Conservation (phyloP, 1,140 invertebrate species). For the Eciton burchellii region DNA sequence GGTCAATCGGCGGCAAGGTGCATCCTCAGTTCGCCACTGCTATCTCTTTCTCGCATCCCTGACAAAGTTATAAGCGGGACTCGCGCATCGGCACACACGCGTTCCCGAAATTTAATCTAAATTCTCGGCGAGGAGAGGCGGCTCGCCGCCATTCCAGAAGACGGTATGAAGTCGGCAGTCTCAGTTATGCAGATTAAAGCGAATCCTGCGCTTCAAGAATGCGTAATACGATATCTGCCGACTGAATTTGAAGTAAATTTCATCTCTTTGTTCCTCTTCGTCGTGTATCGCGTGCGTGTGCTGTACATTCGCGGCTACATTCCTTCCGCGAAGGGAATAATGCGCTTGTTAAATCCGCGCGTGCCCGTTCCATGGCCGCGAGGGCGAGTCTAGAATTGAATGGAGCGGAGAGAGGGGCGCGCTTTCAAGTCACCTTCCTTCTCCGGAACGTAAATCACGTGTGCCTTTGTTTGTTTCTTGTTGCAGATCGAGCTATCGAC, state of each 20-base stretch:
- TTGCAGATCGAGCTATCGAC: conserved; percentile 71
- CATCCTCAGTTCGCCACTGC: neutral
- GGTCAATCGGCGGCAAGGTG: conserved; percentile 30
- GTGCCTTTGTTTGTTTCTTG: conserved; percentile 23
- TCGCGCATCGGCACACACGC: conserved; percentile 24
- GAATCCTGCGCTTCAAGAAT: conserved; percentile 40
- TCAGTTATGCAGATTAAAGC: conserved; percentile 55
- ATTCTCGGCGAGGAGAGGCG: conserved; percentile 25
- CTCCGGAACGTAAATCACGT: neutral
- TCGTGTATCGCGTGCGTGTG: neutral
- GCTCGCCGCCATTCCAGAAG: conserved; percentile 23
- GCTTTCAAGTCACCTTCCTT: neutral
- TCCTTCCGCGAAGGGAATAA: neutral
- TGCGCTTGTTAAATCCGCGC: neutral
- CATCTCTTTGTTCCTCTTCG: neutral
- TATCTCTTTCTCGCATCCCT: neutral
- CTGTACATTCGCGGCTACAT: neutral
- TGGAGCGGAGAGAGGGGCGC: neutral
- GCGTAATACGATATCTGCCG: conserved; percentile 27
- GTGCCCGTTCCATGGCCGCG: neutral
- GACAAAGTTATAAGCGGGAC: conserved; percentile 25
- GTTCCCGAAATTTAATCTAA: conserved; percentile 45
- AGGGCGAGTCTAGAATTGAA: neutral
- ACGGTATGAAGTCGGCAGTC: conserved; percentile 25
- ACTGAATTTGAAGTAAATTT: conserved; percentile 12